These are phyloP conservation scores for Camponotus fellah DNA, from an alignment of 2,888 invertebrate species.

Conservation along the genomic window DNA sequence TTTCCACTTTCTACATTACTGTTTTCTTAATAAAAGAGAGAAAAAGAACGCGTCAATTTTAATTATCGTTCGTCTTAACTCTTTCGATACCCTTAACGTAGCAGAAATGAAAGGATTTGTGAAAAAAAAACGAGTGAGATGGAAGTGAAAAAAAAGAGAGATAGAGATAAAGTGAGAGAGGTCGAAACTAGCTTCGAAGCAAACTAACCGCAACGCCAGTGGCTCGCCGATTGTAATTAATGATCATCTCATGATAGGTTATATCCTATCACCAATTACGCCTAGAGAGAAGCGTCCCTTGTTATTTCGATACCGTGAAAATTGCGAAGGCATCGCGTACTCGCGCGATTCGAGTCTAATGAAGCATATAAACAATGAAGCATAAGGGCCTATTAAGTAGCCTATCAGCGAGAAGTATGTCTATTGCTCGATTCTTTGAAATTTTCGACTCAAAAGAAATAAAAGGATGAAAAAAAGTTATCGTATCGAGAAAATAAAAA, in stretches of 20 bases:
- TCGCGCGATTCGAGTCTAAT: constrained; percentile 45
- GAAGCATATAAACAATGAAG: constrained; percentile 64
- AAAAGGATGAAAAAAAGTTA: not conserved
- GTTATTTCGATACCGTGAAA: constrained; percentile 59
- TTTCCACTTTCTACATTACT: not conserved
- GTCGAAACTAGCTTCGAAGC: constrained; percentile 52
- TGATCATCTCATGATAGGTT: constrained; percentile 55
- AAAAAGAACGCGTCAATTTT: constrained; percentile 40
- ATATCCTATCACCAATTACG: constrained; percentile 63
- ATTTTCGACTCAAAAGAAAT: not conserved
- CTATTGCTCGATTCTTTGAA: constrained; percentile 3
- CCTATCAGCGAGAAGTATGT: constrained; percentile 48
- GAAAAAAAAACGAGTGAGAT: constrained; percentile 19
- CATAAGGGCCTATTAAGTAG: constrained; percentile 64
- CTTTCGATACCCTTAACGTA: constrained; percentile 38
- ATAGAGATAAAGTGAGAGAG: constrained; percentile 15
- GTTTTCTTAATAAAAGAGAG: not conserved
- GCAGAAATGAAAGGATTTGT: constrained; percentile 52
- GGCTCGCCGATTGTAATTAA: constrained; percentile 58
- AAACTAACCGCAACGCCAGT: constrained; percentile 31
- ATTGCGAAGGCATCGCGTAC: constrained; percentile 22
- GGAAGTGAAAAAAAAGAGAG: not conserved
- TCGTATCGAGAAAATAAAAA: not conserved
- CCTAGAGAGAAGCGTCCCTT: constrained; percentile 47
- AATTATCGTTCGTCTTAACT: constrained; percentile 43